These are phyloP conservation scores for Opisthocomus hoazin DNA, from an alignment of 2,113 vertebrate species.

Conservation along the genomic window DNA sequence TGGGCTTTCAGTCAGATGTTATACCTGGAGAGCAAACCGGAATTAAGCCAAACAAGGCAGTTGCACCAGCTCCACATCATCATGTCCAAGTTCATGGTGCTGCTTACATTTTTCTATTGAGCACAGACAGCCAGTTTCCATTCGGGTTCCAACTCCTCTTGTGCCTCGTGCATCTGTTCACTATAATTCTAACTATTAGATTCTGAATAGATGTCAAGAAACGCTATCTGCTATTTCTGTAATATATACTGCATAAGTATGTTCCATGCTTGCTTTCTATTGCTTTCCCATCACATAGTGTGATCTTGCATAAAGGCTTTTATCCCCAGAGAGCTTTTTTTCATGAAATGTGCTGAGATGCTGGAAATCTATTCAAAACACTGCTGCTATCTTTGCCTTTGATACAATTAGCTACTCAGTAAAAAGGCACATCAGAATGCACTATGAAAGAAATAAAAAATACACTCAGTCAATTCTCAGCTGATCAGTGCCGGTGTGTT, in stretches of 20 bases:
- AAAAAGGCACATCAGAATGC: slow-evolving; percentile 32
- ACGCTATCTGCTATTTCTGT: neutral
- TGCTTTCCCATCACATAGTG: neutral
- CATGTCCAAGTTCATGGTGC: neutral
- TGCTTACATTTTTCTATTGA: neutral
- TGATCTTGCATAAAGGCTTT: slow-evolving; percentile 19
- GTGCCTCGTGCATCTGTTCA: neutral
- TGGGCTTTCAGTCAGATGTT: neutral
- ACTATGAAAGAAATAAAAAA: slow-evolving; percentile 34
- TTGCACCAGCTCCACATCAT: neutral
- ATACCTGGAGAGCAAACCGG: neutral
- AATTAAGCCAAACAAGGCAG: neutral
- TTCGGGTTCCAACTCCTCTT: neutral
- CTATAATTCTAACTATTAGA: neutral
- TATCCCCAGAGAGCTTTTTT: slow-evolving; percentile 17
- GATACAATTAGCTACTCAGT: slow-evolving; percentile 46
- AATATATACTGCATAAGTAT: neutral
- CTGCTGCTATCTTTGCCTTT: slow-evolving; percentile 52
- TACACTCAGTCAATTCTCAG: neutral
- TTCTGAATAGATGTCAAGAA: neutral
- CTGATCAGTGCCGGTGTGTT: slow-evolving; percentile 40
- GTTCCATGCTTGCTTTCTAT: neutral
- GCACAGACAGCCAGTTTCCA: neutral
- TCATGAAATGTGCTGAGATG: slow-evolving; percentile 6
- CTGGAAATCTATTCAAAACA: slow-evolving; percentile 30